Conservation (phyloP, 2,797 vertebrate species). For the Sebastolobus altivelis region DNA sequence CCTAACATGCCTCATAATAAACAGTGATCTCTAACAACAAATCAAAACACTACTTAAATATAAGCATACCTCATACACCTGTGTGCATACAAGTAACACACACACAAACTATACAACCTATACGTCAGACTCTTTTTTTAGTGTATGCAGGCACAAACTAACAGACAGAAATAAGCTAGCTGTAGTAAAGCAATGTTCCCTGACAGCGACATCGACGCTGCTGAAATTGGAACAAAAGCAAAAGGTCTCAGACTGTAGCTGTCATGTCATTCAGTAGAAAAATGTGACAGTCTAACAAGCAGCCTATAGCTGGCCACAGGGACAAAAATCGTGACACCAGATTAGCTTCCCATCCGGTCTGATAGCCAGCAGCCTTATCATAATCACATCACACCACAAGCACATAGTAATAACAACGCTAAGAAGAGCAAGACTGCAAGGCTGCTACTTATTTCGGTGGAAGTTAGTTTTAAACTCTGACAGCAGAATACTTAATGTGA, state of each 20-base stretch:
- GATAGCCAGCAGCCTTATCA: conserved; percentile 16
- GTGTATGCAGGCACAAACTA: conserved; percentile 2
- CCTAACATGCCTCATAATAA: neutral
- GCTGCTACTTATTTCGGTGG: neutral
- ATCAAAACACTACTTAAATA: conserved; percentile 4
- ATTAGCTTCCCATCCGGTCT: conserved; percentile 21
- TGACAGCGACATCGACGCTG: neutral
- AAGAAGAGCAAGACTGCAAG: neutral
- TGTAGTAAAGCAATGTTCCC: neutral
- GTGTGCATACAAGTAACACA: neutral
- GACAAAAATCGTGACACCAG: conserved; percentile 6
- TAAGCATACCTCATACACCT: neutral
- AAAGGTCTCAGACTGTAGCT: conserved; percentile 7
- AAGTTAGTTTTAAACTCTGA: conserved; percentile 14
- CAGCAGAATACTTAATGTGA: neutral
- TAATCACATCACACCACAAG: conserved; percentile 18
- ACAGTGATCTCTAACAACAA: conserved; percentile 13
- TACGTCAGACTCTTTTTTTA: neutral
- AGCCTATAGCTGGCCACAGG: conserved; percentile 12
- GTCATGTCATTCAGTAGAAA: conserved; percentile 7
- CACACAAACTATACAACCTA: conserved; percentile 2
- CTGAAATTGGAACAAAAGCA: conserved; percentile 5
- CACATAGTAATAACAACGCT: conserved; percentile 10
- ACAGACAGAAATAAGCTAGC: neutral
- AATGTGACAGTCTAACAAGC: conserved; percentile 6